Percentiles rank a stretch among this genome's conserved stretches.
Evolutionary conservation across 1,140 invertebrate genomes (phyloP).

Genomic region (Doryteuthis pealeii): DNA sequence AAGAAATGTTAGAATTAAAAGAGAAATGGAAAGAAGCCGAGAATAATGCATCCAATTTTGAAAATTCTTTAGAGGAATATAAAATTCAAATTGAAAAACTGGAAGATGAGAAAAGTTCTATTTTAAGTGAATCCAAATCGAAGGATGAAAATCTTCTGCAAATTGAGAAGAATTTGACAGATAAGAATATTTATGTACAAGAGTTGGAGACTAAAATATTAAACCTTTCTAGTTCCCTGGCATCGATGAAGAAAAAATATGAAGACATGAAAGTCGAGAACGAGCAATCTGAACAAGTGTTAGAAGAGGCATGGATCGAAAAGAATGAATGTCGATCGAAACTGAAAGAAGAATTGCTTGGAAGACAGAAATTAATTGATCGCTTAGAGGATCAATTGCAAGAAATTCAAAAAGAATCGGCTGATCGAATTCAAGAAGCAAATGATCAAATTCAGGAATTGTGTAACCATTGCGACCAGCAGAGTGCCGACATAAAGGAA

Average conservation of each 20-base stretch:
- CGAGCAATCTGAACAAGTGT: conserved; percentile 6
- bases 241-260: conserved; percentile 40
- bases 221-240: conserved; percentile 43
- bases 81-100: conserved; percentile 13
- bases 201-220: conserved; percentile 48
- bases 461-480: neutral
- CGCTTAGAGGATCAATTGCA: neutral
- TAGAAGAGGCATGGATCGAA: neutral
- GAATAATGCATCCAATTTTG: neutral
- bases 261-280: conserved; percentile 34
- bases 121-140: neutral
- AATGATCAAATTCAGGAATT: neutral
- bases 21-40: neutral
- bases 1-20: neutral
- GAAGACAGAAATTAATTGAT: neutral
- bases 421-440: neutral
- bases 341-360: neutral
- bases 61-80: neutral
- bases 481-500: neutral
- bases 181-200: conserved; percentile 38
- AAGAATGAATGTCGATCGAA: neutral
- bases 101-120: conserved; percentile 1
- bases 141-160: conserved; percentile 13
- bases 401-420: too few relatives aligned
- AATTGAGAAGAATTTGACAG: conserved; percentile 31